Base-by-base conservation (phyloP, 2,888 invertebrate genomes). In the Drosophila meridiana region DNA sequence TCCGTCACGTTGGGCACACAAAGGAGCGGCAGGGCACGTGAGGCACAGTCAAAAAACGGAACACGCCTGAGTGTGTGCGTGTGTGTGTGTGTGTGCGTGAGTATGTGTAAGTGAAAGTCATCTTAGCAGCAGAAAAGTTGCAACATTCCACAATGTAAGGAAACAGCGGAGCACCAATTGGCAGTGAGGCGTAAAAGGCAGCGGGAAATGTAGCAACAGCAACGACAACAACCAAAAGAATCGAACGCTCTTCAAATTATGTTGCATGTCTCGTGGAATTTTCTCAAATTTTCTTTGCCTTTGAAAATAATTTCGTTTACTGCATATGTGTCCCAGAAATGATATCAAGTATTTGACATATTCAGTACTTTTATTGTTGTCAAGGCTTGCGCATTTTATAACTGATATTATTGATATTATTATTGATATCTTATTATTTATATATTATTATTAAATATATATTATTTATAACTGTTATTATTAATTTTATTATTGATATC, bases 1-100 rank as follows among this genome's bases (percentile, higher is more conserved):
- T 87, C 87, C 89, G 89, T 89, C 87, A 87, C 87, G 90, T 87
- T 90, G 87, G 78, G 87, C 87, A 87, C 76, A 90, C 89, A 89
- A 87, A 90, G 89, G 73, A 82, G 74, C 66, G 76, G 73, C 84
- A 73, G 64, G 72, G 76, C 73, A 87, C 86, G 90, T 87, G 80
- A 73, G 85, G 74, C 71, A 68, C 20, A 52, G 66, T 73, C 76
- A 56, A 71, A 68, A 63, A 66, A 48, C 42, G 45, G 40, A 34
- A 30, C 32, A 76, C 9, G 9, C n/a, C 36, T 9, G 43, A 28
- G 14, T 56, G 55, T 30, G 20, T 20, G 50, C 42, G 28, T 60
- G 42, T 43, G 36, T 20, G 42, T 20, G n/a, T 45, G 14, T 14
- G 28, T 5, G 42, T 32, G 42, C 9, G 43, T n/a, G 38, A 32